Base-by-base conservation (phyloP, 1,140 invertebrate species). In the Ostrea edulis region DNA sequence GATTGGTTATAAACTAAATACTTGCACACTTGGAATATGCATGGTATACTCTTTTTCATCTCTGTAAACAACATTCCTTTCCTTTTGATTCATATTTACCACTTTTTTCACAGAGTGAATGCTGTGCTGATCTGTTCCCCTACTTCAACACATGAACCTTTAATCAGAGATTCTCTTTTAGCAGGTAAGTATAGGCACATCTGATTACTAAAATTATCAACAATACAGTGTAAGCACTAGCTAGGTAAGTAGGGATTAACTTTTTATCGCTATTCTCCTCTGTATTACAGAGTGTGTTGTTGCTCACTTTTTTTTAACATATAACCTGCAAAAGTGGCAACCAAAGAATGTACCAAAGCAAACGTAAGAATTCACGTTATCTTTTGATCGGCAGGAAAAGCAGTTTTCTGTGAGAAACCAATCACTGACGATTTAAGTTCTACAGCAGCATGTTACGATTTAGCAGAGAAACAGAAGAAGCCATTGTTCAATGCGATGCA, bases 361-460 rank as follows among this genome's bases (percentile, higher is more conserved):
- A 17, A 9, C 9, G 9, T 1, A 55, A 55, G 9, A 55, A 7
- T 81, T 22, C 68, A 29, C 25, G n/a, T 81, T 20, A 8, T 77
- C 5, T 81, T 0, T 35, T 81, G 5, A 20, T 81, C 88, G 89
- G 14, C 86, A 95, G 94, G 92, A 20, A 95, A 95, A 91, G 96
- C 96, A 14, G 96, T 97, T 0, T 96, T 97, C 91, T 97, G 96
- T 91, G 97, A 97, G 92, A 97, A 97, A 92, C 97, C 97, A 0
- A 95, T 97, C 29, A 96, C 96, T 17, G 95, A 96, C 82, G 94
- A 95, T 85, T 93, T 95, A 0, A 93, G 95, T 53, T 94, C 95
- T 2, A 96, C 96, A 0, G 94, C 93, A 58, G 95, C 95, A 53
- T 97, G 96, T 89, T 97, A 97, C 90, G 95, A 96, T 17, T 91